These are phyloP conservation scores for Amblyraja radiata DNA, from an alignment of 2,797 vertebrate species.

Conservation along the genomic window DNA sequence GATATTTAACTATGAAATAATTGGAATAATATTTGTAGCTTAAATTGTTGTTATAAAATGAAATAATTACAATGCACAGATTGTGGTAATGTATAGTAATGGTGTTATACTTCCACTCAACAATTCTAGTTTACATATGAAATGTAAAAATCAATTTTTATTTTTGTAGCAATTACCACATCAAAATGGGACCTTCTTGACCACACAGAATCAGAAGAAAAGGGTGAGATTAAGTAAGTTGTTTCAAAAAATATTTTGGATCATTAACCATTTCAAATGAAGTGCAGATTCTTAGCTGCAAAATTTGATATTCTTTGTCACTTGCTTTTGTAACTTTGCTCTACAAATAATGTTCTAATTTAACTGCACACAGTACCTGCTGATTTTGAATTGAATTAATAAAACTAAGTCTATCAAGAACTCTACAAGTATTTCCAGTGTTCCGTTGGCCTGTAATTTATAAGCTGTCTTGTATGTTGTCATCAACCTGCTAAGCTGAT, in stretches of 20 bases:
- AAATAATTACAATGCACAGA: not conserved
- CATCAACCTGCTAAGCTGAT: not conserved
- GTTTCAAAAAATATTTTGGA: not conserved
- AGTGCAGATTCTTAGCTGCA: not conserved
- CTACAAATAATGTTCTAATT: not conserved
- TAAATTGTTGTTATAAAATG: not conserved
- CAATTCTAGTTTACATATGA: not conserved
- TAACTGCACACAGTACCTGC: not conserved
- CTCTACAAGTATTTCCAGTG: not conserved
- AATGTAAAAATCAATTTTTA: not conserved
- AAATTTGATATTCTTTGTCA: not conserved
- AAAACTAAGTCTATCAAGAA: not conserved
- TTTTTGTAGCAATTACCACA: constrained; percentile 52
- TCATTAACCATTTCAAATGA: not conserved
- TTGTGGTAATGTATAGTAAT: not conserved
- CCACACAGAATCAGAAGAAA: constrained; percentile 47
- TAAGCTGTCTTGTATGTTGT: not conserved
- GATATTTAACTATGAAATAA: not conserved
- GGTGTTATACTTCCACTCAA: not conserved
- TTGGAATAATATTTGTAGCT: not conserved
- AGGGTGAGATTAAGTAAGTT: constrained; percentile 50
- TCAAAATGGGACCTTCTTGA: constrained; percentile 58
- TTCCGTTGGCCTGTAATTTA: not conserved
- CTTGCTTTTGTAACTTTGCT: not conserved
- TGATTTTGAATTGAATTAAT: not conserved